These are phyloP conservation scores for Eira barbara DNA, from an alignment of 2,113 vertebrate genomes.

Conservation along the genomic window DNA sequence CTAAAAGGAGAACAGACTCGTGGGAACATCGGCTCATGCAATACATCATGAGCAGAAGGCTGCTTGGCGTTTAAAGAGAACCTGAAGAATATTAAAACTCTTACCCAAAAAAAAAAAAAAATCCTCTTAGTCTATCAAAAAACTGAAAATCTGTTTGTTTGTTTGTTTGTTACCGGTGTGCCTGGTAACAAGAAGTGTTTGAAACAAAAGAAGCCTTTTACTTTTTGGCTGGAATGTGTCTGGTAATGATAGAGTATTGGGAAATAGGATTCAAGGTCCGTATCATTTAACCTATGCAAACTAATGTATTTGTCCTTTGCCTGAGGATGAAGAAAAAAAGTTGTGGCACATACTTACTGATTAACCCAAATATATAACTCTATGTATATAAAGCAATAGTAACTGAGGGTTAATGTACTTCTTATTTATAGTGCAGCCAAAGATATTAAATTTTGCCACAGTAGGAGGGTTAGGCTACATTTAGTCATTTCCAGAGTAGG, in stretches of 20 bases:
- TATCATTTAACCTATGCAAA: background rate
- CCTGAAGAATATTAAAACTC: background rate
- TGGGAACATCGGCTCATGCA: background rate
- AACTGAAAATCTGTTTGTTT: background rate
- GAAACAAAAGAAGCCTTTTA: background rate
- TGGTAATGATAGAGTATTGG: background rate
- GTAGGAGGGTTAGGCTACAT: slow-evolving; percentile 22
- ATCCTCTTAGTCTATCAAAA: background rate
- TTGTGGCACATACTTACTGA: background rate
- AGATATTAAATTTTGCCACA: slow-evolving; percentile 53
- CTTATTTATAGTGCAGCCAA: slow-evolving; percentile 51
- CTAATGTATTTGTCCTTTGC: background rate
- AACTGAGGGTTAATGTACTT: slow-evolving; percentile 46
- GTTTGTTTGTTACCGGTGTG: background rate
- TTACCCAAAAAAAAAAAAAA: background rate
- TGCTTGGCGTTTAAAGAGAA: background rate
- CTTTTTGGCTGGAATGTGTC: background rate
- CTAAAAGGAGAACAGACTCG: background rate
- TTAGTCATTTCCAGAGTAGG: slow-evolving; percentile 58
- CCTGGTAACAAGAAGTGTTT: background rate
- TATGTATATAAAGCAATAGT: slow-evolving; percentile 17
- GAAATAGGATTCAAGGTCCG: background rate
- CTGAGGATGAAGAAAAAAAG: background rate
- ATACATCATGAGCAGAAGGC: background rate
- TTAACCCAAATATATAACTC: slow-evolving; percentile 7